Evolutionary conservation across 2,113 vertebrate genomes (phyloP), one percentile per base, ranked within the genome.

Genomic region (Pygoscelis antarcticus): DNA sequence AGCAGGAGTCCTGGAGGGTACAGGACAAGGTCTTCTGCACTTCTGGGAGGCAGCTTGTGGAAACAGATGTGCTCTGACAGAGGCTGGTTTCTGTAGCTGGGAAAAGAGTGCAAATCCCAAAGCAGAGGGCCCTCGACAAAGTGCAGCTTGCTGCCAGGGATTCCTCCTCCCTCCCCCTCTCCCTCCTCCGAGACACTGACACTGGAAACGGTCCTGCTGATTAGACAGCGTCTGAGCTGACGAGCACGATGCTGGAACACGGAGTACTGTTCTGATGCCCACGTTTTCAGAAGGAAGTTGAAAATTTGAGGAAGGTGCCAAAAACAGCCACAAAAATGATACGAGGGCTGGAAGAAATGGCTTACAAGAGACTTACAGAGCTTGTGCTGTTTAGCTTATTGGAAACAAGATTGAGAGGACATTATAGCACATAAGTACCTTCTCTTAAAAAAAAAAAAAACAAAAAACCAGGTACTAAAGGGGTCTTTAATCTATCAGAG

Each of bases 211-310:
- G 85, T 95, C 91, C 93, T 92, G 91, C 93, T 95, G 95, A 89
- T 95, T 83, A 96, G 94, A 72, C 84, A 89, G 83, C 5, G 91
- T 92, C 90, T 96, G 84, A 69, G 91, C 92, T 89, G 93, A 91
- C 2, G 87, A 94, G 91, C 57, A 70, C 25, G 0, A 19, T 40
- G 66, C 89, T 92, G 95, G 96, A 97, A 96, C 93, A 93, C 8
- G 0, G 70, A 94, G 95, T 96, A 44, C 95, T 96, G 95, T 96
- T 93, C 95, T 51, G 74, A 62, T 96, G 96, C 95, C 95, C 95
- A 96, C 95, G 75, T 96, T 96, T 96, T 95, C 87, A 96, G 92
- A 57, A 93, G 96, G 95, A 96, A 96, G 95, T 94, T 94, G 93
- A 97, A 95, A 97, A 96, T 96, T 83, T 83, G 93, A 95, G 89